Evolutionary conservation across 2,888 invertebrate genomes (phyloP).

Genomic region (Tanytarsus gracilentus): DNA sequence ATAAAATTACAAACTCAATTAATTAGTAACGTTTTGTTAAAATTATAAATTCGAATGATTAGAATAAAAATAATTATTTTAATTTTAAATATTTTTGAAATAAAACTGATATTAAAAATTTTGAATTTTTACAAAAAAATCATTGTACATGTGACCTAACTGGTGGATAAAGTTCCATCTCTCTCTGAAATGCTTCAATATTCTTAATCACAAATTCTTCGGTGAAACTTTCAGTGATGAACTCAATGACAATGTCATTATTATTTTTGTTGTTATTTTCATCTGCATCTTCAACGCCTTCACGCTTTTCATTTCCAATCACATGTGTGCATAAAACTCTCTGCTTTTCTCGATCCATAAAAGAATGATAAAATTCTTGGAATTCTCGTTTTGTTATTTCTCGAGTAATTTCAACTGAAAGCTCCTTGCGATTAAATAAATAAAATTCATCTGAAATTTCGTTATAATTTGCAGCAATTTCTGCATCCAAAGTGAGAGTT

Average conservation of each 20-base stretch:
- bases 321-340: conserved; percentile 52
- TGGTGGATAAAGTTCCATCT: background rate
- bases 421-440: conserved; percentile 50
- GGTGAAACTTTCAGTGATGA: background rate
- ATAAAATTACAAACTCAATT: too few species aligned
- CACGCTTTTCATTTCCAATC: conserved; percentile 33
- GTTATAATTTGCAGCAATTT: conserved; percentile 49
- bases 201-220: background rate
- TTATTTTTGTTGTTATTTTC: background rate
- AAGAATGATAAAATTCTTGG: conserved; percentile 46
- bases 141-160: background rate
- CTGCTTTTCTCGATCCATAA: conserved; percentile 46
- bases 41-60: too few species aligned
- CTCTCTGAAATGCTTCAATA: background rate
- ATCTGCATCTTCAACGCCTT: background rate
- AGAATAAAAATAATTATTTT: too few species aligned
- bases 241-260: background rate
- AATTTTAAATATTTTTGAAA: too few species aligned
- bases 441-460: conserved; percentile 51
- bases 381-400: conserved; percentile 46
- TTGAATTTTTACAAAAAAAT: background rate
- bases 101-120: background rate
- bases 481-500: background rate
- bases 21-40: too few species aligned
- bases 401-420: conserved; percentile 51